phyloP scores from a whole-genome alignment of 2,797 vertebrate species.

The Sphenodon punctatus region DNA sequence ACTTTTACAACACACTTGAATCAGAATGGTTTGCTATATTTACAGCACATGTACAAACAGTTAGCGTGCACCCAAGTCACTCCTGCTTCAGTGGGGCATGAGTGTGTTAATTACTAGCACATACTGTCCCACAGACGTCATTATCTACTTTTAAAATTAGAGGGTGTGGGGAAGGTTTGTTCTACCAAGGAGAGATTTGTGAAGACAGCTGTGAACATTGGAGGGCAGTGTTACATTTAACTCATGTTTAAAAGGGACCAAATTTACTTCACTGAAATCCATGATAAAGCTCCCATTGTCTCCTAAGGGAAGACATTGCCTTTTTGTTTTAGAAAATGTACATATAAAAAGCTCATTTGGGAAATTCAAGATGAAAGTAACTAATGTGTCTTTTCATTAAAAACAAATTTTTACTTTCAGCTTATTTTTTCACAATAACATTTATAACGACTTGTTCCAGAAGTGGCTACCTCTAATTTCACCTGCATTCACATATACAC shows the following conservation, averaged over 20 bases:
- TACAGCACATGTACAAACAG: too few relatives aligned
- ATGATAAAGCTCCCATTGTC: neutral
- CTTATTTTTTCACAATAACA: neutral
- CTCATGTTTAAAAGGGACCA: neutral
- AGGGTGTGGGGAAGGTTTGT: too few relatives aligned
- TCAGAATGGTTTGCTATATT: neutral
- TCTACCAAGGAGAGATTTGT: neutral
- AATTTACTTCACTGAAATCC: neutral
- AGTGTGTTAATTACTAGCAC: too few relatives aligned
- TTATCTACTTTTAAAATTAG: too few relatives aligned
- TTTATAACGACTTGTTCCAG: too few relatives aligned
- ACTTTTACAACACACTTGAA: neutral
- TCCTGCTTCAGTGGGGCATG: too few relatives aligned
- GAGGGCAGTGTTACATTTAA: neutral
- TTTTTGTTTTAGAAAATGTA: too few relatives aligned
- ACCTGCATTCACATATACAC: too few relatives aligned
- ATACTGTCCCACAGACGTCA: too few relatives aligned
- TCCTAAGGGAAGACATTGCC: neutral
- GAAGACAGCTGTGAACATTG: neutral
- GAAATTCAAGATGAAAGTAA: neutral
- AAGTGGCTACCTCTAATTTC: too few relatives aligned
- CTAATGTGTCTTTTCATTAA: neutral
- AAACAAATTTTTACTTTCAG: too few relatives aligned
- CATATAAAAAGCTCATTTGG: neutral
- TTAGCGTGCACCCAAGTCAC: too few relatives aligned